Conservation (phyloP, 2,113 vertebrate genomes). For the Osmerus eperlanus region DNA sequence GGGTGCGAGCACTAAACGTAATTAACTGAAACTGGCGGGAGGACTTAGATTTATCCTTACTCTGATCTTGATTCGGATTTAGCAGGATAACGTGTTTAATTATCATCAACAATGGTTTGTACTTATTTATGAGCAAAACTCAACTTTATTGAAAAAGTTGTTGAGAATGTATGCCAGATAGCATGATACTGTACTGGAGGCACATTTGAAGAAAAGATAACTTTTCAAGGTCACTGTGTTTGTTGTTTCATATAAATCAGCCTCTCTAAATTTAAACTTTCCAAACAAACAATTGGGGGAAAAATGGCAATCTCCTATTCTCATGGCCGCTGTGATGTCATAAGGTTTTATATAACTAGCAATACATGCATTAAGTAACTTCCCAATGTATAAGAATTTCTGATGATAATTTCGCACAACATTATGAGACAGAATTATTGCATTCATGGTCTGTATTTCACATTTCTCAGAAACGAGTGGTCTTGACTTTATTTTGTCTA, state of each 20-base stretch:
- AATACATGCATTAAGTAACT: not conserved
- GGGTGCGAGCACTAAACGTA: slow-evolving; percentile 29
- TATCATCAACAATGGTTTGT: not conserved
- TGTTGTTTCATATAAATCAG: slow-evolving; percentile 68
- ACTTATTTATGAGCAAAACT: not conserved
- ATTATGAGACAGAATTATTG: not conserved
- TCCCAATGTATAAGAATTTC: slow-evolving; percentile 2
- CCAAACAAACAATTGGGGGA: slow-evolving; percentile 72
- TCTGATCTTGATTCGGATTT: slow-evolving; percentile 27
- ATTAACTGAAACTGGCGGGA: slow-evolving; percentile 20
- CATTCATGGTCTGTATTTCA: not conserved
- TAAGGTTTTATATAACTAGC: slow-evolving; percentile 44
- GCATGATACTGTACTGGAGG: not conserved
- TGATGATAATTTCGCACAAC: not conserved
- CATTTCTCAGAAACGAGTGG: not conserved
- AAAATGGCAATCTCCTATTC: slow-evolving; percentile 62
- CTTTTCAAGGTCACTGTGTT: slow-evolving; percentile 64
- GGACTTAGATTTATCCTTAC: slow-evolving; percentile 1
- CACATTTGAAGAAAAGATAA: slow-evolving; percentile 51
- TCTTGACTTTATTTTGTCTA: slow-evolving; percentile 6
- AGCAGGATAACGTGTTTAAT: not conserved
- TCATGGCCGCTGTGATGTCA: slow-evolving; percentile 65
- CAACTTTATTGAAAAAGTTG: slow-evolving; percentile 21
- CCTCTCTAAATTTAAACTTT: slow-evolving; percentile 73
- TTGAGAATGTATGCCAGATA: slow-evolving; percentile 7